Conservation (phyloP, 2,113 vertebrate species). For the Anoura caudifer region DNA sequence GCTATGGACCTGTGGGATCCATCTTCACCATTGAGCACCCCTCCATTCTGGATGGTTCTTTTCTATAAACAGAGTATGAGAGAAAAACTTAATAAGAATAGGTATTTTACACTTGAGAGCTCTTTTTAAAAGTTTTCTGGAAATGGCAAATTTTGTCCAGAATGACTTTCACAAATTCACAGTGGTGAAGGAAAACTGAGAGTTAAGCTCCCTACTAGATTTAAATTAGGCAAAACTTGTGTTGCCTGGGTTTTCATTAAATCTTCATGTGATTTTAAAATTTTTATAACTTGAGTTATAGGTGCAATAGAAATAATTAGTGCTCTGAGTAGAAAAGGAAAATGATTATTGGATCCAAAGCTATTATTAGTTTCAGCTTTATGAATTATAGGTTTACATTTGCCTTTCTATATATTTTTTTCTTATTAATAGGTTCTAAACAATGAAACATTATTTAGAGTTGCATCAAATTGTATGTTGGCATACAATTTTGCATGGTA, state of each 20-base stretch:
- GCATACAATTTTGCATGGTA: not conserved
- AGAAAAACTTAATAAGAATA: not conserved
- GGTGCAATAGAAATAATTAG: not conserved
- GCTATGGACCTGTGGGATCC: not conserved
- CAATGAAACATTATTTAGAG: not conserved
- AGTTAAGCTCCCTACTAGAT: not conserved
- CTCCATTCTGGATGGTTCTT: not conserved
- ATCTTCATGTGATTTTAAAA: not conserved
- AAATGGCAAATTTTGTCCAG: not conserved
- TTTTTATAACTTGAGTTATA: not conserved
- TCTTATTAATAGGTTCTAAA: not conserved
- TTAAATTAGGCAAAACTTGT: not conserved
- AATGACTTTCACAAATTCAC: not conserved
- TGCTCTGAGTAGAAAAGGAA: not conserved
- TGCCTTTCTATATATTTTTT: not conserved
- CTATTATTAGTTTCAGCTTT: not conserved
- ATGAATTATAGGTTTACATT: conserved; percentile 6
- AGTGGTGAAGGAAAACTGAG: not conserved
- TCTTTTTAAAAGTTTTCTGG: not conserved
- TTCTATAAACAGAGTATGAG: not conserved
- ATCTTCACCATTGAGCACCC: not conserved
- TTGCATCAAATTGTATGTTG: not conserved
- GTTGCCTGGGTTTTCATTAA: not conserved
- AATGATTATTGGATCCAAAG: not conserved
- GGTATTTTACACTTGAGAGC: not conserved